These are phyloP conservation scores for Sciurus vulgaris DNA, from an alignment of 2,797 vertebrate species.

Conservation along the genomic window DNA sequence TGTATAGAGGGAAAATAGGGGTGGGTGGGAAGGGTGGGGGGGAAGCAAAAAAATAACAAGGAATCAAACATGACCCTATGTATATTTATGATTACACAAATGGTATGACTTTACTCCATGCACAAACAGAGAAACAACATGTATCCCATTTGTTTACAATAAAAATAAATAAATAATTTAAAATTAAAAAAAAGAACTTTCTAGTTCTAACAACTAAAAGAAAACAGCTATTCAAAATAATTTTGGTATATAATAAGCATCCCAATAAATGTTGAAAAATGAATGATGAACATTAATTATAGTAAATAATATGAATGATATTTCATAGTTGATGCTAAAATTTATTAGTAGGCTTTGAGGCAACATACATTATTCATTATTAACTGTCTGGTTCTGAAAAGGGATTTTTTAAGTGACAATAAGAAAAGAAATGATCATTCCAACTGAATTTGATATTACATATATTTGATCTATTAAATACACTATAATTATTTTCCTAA, in stretches of 20 bases:
- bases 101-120: too few relatives aligned
- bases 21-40: too few relatives aligned
- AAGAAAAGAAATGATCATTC: conserved; percentile 52
- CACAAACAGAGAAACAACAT: too few relatives aligned
- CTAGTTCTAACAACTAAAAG: conserved; percentile 28
- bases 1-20: too few relatives aligned
- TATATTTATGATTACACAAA: too few relatives aligned
- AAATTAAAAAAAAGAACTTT: background rate
- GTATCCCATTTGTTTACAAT: too few relatives aligned
- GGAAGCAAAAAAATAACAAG: too few relatives aligned
- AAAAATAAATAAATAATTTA: too few relatives aligned
- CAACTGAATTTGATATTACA: conserved; percentile 44
- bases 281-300: background rate
- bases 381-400: conserved; percentile 17
- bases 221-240: conserved; percentile 45
- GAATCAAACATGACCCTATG: too few relatives aligned
- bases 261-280: conserved; percentile 43
- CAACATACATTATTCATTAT: background rate
- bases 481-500: conserved; percentile 7
- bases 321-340: conserved; percentile 66
- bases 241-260: conserved; percentile 45
- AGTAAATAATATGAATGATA: conserved; percentile 24
- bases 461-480: conserved; percentile 37
- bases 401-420: conserved; percentile 7
- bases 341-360: background rate